These are phyloP conservation scores for Thaleichthys pacificus DNA, from an alignment of 2,797 vertebrate species.

Conservation along the genomic window DNA sequence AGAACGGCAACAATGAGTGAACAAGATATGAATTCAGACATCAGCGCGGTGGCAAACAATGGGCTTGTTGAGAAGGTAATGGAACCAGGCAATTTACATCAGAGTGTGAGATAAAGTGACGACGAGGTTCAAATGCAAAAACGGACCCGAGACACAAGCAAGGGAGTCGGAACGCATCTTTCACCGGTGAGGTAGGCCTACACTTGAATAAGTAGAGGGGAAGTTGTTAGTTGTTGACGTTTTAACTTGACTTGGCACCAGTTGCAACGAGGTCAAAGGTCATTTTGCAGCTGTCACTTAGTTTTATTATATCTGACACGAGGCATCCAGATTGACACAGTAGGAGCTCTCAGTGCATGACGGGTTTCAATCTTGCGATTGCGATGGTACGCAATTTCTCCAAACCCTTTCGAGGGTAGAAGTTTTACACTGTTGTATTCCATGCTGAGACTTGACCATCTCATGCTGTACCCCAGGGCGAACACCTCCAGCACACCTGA, in stretches of 20 bases:
- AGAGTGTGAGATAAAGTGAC: slow-evolving; percentile 65
- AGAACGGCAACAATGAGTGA: slow-evolving; percentile 62
- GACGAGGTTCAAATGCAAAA: slow-evolving; percentile 54
- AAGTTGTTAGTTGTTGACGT: no score
- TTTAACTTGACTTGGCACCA: no score
- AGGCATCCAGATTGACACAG: neutral
- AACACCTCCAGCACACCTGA: no score
- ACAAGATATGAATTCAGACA: slow-evolving; percentile 70
- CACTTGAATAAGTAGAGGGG: neutral
- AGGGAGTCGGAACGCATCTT: no score
- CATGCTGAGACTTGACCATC: neutral
- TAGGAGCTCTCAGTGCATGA: neutral
- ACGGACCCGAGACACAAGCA: slow-evolving; percentile 15
- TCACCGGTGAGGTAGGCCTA: neutral
- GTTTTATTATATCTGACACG: neutral
- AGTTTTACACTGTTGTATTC: neutral
- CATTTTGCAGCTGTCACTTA: no score
- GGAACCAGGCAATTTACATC: slow-evolving; percentile 63
- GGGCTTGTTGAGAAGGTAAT: slow-evolving; percentile 69
- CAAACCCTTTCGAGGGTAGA: no score
- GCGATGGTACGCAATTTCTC: no score
- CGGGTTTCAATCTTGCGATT: no score
- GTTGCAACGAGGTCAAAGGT: no score
- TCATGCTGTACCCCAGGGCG: slow-evolving; percentile 1
- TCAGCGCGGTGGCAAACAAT: slow-evolving; percentile 72